Evolutionary conservation across 2,797 vertebrate genomes (phyloP).

Genomic region (Peromyscus melanophrys): DNA sequence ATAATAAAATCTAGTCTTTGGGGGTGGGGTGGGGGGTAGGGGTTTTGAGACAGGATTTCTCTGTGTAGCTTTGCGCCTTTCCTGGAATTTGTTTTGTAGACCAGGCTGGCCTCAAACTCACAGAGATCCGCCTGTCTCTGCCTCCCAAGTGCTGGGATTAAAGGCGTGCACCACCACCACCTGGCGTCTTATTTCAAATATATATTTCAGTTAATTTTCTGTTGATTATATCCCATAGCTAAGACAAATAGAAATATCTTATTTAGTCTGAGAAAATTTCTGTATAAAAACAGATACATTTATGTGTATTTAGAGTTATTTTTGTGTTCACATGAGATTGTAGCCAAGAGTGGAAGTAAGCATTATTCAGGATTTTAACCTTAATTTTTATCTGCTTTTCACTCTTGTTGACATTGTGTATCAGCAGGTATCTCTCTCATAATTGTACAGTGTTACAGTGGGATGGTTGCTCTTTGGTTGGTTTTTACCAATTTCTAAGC

Average conservation of each 20-base stretch:
- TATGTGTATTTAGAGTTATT: not conserved
- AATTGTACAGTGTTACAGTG: not conserved
- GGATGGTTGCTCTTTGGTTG: not conserved
- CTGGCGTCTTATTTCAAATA: not conserved
- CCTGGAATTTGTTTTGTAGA: no score
- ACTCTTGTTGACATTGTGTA: not conserved
- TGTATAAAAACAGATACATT: not conserved
- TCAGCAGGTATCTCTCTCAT: not conserved
- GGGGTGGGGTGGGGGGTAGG: no score
- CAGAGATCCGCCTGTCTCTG: no score
- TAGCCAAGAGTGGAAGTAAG: constrained; percentile 27
- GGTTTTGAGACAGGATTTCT: no score
- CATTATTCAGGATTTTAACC: not conserved
- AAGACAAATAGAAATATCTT: not conserved
- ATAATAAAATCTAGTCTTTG: constrained; percentile 14
- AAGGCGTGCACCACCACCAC: no score
- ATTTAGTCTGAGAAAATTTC: not conserved
- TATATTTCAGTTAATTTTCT: not conserved
- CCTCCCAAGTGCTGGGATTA: no score
- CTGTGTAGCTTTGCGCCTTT: no score
- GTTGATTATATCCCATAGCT: not conserved
- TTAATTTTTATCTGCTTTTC: not conserved
- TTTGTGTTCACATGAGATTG: not conserved
- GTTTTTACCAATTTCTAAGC: constrained; percentile 2
- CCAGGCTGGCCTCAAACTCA: no score